Conservation (phyloP, 2,888 invertebrate species). For the Dasysyrphus tricinctus region DNA sequence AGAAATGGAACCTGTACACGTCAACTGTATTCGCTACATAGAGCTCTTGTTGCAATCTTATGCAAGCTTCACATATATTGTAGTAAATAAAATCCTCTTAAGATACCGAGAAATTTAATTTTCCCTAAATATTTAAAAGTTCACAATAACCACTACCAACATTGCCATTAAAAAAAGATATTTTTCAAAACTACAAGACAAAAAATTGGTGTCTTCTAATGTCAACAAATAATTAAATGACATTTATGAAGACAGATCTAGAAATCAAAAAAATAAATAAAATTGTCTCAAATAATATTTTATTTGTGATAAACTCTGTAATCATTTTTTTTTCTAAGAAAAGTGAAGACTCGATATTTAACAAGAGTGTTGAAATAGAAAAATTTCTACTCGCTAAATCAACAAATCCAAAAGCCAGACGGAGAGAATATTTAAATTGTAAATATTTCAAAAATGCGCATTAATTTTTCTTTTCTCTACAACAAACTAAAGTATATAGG, state of each 20-base stretch:
- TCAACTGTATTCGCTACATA: too few species aligned
- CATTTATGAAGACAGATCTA: not conserved
- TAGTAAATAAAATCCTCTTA: too few species aligned
- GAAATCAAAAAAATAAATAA: not conserved
- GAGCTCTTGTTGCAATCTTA: too few species aligned
- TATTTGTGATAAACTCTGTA: conserved; percentile 1
- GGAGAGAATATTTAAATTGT: conserved; percentile 20
- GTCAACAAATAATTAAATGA: not conserved
- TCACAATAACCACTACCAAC: not conserved
- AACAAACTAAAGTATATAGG: not conserved
- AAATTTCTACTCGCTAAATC: not conserved
- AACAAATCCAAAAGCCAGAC: conserved; percentile 3
- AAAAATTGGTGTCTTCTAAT: not conserved
- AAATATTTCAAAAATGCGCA: conserved; percentile 64
- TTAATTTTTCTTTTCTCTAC: conserved; percentile 19
- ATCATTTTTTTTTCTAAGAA: conserved; percentile 3
- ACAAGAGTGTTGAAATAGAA: not conserved
- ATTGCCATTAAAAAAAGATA: not conserved
- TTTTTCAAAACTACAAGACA: not conserved
- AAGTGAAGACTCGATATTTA: not conserved
- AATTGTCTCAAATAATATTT: not conserved
- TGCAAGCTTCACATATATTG: too few species aligned
- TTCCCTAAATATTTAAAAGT: not conserved
- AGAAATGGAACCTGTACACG: too few species aligned
- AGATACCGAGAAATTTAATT: too few species aligned